Conservation (phyloP, 2,888 invertebrate species). For the Azorinus chamasolen region DNA sequence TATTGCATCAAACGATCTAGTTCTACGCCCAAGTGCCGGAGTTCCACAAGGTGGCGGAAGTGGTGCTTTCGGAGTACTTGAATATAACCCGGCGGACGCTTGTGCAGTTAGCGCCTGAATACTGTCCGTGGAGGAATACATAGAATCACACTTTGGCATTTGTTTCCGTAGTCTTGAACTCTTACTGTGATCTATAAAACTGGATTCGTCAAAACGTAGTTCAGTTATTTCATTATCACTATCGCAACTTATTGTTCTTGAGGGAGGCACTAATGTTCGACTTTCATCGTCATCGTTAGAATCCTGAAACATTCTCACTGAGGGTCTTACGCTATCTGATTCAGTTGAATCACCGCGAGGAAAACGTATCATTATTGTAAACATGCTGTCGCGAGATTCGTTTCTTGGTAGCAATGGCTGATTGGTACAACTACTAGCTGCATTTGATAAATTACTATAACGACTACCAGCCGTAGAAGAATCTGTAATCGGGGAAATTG, state of each 20-base stretch:
- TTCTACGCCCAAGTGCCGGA: slow-evolving; percentile 78
- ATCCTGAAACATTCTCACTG: slow-evolving; percentile 73
- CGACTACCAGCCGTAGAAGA: slow-evolving; percentile 48
- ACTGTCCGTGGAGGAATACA: slow-evolving; percentile 38
- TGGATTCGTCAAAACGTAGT: slow-evolving; percentile 34
- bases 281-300: slow-evolving; percentile 27
- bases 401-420: slow-evolving; percentile 22
- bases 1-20: slow-evolving; percentile 72
- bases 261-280: slow-evolving; percentile 13
- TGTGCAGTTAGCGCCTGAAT: slow-evolving; percentile 22
- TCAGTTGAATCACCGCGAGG: slow-evolving; percentile 65
- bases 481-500: slow-evolving; percentile 52
- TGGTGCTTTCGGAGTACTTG: slow-evolving; percentile 27
- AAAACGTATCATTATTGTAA: slow-evolving; percentile 96
- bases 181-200: slow-evolving; percentile 19
- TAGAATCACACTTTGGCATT: slow-evolving; percentile 11
- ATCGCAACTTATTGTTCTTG: slow-evolving; percentile 16
- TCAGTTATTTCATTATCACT: slow-evolving; percentile 36
- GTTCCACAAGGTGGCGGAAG: slow-evolving; percentile 76
- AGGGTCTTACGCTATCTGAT: slow-evolving; percentile 62
- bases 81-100: slow-evolving; percentile 18
- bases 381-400: slow-evolving; percentile 88
- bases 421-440: slow-evolving; percentile 13
- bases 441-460: slow-evolving; percentile 41
- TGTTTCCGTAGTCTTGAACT: slow-evolving; percentile 7